phyloP scores from a whole-genome alignment of 1,140 invertebrate species.

The Laupala kohalensis region DNA sequence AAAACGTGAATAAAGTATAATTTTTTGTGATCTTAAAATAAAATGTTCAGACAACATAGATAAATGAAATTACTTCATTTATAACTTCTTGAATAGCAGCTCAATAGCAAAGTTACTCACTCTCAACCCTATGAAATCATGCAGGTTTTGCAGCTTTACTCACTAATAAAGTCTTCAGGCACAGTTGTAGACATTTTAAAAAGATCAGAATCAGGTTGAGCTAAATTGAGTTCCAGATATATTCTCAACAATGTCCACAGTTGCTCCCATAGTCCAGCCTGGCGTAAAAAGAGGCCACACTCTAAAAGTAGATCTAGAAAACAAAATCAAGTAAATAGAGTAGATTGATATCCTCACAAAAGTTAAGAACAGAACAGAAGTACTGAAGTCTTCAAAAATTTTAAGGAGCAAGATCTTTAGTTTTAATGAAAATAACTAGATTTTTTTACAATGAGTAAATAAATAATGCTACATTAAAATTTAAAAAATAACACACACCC shows the following conservation, averaged over 20 bases:
- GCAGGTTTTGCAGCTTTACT: conserved; percentile 18
- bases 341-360: not conserved
- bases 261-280: conserved; percentile 47
- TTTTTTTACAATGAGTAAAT: not conserved
- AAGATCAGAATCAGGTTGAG: conserved; percentile 18
- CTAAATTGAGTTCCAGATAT: conserved; percentile 43
- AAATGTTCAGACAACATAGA: no score
- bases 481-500: no score
- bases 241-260: conserved; percentile 45
- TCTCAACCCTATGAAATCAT: no score
- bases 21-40: no score
- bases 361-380: not conserved
- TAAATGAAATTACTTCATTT: no score
- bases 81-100: no score
- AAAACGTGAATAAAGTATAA: no score
- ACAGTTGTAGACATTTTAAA: conserved; percentile 15
- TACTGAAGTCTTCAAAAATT: not conserved
- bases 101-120: no score
- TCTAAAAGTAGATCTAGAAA: conserved; percentile 37
- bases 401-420: not conserved
- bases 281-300: conserved; percentile 47
- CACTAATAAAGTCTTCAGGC: conserved; percentile 16
- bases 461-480: not conserved
- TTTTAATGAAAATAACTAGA: not conserved
- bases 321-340: not conserved